Conservation (phyloP, 2,797 vertebrate genomes). For the Decapterus maruadsi region DNA sequence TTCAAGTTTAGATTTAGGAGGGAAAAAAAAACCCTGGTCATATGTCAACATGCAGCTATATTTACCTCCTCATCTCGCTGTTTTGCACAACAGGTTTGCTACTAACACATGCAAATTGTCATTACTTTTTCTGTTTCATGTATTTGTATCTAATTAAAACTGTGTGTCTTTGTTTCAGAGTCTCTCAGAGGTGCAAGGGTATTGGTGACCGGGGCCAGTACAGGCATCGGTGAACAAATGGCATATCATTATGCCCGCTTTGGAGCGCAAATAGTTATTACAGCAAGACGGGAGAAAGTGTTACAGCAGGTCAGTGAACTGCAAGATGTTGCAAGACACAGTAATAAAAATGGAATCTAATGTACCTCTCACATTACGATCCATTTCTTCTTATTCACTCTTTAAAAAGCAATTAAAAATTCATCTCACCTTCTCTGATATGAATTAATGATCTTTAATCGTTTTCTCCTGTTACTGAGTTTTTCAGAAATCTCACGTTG, state of each 20-base stretch:
- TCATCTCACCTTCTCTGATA: no score
- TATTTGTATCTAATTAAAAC: neutral
- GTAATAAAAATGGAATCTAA: no score
- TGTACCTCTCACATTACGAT: no score
- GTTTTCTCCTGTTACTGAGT: no score
- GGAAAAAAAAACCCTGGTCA: neutral
- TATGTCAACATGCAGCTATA: neutral
- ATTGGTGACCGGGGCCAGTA: slow-evolving; percentile 85
- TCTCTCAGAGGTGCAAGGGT: slow-evolving; percentile 80
- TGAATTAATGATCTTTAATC: no score
- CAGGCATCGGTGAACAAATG: slow-evolving; percentile 86
- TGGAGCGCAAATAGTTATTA: slow-evolving; percentile 85
- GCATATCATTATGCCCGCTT: slow-evolving; percentile 84
- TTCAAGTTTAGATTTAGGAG: neutral
- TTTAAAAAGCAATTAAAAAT: no score
- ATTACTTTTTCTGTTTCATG: neutral
- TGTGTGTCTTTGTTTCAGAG: slow-evolving; percentile 61
- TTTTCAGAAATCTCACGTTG: no score
- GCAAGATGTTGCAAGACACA: no score
- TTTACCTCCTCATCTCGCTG: neutral
- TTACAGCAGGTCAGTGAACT: slow-evolving; percentile 81
- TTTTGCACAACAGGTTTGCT: neutral
- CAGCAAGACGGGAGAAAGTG: slow-evolving; percentile 80
- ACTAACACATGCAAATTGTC: neutral
- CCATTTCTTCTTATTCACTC: no score